Evolutionary conservation across 2,113 vertebrate species (phyloP).

Genomic region (Vanacampus margaritifer): DNA sequence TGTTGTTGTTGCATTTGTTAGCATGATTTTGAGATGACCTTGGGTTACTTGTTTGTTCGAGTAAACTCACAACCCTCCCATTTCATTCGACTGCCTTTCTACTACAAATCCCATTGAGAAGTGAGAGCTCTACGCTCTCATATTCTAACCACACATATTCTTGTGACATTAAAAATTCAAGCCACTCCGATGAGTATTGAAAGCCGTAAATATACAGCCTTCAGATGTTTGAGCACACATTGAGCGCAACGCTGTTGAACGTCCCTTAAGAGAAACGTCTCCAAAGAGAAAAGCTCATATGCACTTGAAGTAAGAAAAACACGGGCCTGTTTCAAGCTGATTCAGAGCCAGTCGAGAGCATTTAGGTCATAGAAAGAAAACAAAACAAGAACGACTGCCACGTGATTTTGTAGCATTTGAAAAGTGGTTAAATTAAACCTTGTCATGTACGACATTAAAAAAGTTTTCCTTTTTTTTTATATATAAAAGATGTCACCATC

Average conservation of each 20-base stretch:
- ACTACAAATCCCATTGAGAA: not conserved
- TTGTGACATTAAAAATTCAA: not conserved
- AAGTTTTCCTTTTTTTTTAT: no score
- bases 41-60: no score
- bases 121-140: not conserved
- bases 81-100: not conserved
- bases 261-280: conserved; percentile 40
- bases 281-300: conserved; percentile 41
- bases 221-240: conserved; percentile 68
- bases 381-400: not conserved
- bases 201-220: conserved; percentile 66
- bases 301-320: conserved; percentile 32
- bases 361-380: conserved; percentile 14
- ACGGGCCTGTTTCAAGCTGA: conserved; percentile 19
- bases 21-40: not conserved
- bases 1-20: not conserved
- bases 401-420: not conserved
- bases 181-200: conserved; percentile 35
- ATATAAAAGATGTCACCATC: no score
- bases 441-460: not conserved
- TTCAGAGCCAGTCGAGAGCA: conserved; percentile 3
- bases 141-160: not conserved
- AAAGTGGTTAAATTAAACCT: not conserved
- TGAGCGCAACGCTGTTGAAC: conserved; percentile 31
- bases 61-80: not conserved